Conservation (phyloP, 2,888 invertebrate genomes). For the Chromoteleia sp. region DNA sequence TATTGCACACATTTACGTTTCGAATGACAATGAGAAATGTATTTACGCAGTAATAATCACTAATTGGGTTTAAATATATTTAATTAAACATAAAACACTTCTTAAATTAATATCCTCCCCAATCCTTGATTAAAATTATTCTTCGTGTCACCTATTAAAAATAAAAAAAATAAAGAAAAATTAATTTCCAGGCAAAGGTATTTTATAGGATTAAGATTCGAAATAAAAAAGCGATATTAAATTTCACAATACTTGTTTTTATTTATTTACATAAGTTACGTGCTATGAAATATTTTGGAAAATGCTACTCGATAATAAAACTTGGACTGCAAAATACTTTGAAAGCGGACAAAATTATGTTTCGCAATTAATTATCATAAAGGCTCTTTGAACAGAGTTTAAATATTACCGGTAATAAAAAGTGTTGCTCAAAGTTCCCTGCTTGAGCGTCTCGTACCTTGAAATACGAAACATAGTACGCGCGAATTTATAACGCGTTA, state of each 20-base stretch:
- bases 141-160: too few species aligned
- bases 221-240: too few species aligned
- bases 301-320: conserved; percentile 30
- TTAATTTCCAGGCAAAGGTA: too few species aligned
- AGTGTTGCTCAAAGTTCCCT: neutral
- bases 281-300: conserved; percentile 45
- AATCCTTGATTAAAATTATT: neutral
- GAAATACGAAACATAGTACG: too few species aligned
- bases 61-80: conserved; percentile 64
- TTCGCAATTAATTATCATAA: conserved; percentile 17
- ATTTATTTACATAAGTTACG: conserved; percentile 44
- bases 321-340: conserved; percentile 25
- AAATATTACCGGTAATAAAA: neutral
- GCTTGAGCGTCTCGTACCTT: too few species aligned
- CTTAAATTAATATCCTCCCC: neutral
- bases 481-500: conserved; percentile 6
- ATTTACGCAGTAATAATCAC: conserved; percentile 43
- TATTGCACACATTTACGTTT: conserved; percentile 37
- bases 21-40: conserved; percentile 32
- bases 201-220: too few species aligned
- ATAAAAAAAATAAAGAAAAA: too few species aligned
- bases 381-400: conserved; percentile 17
- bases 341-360: conserved; percentile 36
- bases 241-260: too few species aligned
- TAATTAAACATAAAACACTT: conserved; percentile 25